These are phyloP conservation scores for Nerophis ophidion DNA, from an alignment of 2,113 vertebrate genomes.

Conservation along the genomic window DNA sequence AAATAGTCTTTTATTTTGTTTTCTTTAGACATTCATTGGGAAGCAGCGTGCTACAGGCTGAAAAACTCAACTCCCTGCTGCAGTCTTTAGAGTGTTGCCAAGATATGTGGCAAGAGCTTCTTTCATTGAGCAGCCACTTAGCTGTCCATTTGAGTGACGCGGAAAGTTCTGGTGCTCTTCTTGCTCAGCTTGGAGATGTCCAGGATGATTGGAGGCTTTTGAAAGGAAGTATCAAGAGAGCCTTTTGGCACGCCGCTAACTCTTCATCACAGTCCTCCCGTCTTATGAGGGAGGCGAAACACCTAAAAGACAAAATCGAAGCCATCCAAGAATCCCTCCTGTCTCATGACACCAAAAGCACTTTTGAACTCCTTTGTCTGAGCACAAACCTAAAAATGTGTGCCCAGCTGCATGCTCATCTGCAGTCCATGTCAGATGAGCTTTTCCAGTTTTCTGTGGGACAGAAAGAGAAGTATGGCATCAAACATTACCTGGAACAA, in stretches of 20 bases:
- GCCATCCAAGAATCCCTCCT: constrained; percentile 48
- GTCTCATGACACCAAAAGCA: constrained; percentile 39
- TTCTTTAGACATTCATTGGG: constrained; percentile 66
- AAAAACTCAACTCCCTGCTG: constrained; percentile 71
- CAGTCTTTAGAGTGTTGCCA: constrained; percentile 69
- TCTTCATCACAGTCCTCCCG: constrained; percentile 61
- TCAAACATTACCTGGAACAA: constrained; percentile 65
- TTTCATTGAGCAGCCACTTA: constrained; percentile 66
- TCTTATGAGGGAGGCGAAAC: constrained; percentile 61
- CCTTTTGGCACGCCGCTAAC: constrained; percentile 62
- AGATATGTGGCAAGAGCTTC: constrained; percentile 63
- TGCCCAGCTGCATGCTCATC: constrained; percentile 60
- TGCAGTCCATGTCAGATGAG: constrained; percentile 70
- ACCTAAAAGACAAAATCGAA: constrained; percentile 66
- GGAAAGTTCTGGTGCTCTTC: constrained; percentile 73
- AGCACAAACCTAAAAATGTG: constrained; percentile 69
- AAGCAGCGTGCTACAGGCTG: constrained; percentile 67
- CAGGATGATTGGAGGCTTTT: constrained; percentile 76
- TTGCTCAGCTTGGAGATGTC: constrained; percentile 75
- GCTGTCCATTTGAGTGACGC: constrained; percentile 64
- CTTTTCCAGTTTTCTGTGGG: constrained; percentile 78
- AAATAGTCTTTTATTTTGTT: constrained; percentile 3
- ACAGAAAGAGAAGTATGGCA: constrained; percentile 71
- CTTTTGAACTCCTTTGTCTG: constrained; percentile 44
- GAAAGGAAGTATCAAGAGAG: constrained; percentile 69